Percentiles rank a stretch among this genome's conserved stretches.
phyloP scores from a whole-genome alignment of 2,113 vertebrate genomes.

The Monarcha castaneiventris region DNA sequence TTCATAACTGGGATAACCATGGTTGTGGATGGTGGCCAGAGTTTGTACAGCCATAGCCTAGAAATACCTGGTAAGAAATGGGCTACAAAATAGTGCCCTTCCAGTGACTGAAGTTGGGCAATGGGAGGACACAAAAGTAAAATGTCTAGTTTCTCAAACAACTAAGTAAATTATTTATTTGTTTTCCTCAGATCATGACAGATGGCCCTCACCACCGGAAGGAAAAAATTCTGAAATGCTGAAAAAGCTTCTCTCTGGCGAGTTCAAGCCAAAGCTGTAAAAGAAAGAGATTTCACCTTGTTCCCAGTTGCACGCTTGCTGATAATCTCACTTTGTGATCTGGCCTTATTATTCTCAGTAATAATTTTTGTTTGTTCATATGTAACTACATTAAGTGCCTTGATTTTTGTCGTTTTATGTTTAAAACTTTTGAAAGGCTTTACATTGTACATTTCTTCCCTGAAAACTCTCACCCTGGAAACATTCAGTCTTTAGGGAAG shows the following conservation, averaged over 20 bases:
- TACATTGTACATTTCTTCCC: not conserved
- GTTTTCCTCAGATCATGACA: slow-evolving; percentile 76
- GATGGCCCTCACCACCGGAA: slow-evolving; percentile 81
- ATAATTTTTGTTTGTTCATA: not conserved
- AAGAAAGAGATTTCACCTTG: not conserved
- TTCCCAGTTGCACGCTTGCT: not conserved
- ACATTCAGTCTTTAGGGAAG: not conserved
- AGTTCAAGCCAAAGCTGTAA: slow-evolving; percentile 58
- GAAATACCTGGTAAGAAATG: slow-evolving; percentile 79
- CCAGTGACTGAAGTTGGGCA: not conserved
- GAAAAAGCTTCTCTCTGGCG: slow-evolving; percentile 65
- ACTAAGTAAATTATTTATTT: not conserved
- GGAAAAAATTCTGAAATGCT: slow-evolving; percentile 80
- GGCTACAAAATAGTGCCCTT: not conserved
- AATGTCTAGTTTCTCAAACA: not conserved
- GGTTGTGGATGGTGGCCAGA: slow-evolving; percentile 84
- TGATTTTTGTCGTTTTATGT: not conserved
- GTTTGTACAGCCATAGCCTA: slow-evolving; percentile 69
- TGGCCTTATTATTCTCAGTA: not conserved
- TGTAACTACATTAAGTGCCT: not conserved
- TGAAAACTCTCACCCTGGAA: not conserved
- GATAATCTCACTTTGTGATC: not conserved
- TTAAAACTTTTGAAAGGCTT: not conserved
- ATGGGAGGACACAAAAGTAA: not conserved
- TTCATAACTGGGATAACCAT: slow-evolving; percentile 88